Percentiles rank a stretch among this genome's conserved stretches.
Conservation (phyloP, 2,797 vertebrate genomes). For the Alfaro cultratus region DNA sequence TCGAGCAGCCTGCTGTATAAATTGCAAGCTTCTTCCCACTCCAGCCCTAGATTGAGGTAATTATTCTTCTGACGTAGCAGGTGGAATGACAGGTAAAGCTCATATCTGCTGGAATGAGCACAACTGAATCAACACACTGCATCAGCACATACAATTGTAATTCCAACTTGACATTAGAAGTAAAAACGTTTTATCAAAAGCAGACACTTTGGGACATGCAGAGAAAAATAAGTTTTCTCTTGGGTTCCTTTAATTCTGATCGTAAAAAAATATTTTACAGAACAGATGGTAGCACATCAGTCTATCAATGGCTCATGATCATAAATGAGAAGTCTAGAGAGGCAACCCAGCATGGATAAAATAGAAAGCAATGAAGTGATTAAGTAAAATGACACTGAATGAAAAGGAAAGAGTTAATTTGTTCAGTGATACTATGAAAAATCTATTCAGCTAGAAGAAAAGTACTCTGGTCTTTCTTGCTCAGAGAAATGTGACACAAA, state of each 20-base stretch:
- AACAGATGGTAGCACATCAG: slow-evolving; percentile 15
- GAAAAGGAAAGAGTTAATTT: background rate
- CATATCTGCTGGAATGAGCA: background rate
- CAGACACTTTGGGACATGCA: background rate
- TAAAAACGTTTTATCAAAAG: background rate
- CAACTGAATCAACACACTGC: slow-evolving; percentile 2
- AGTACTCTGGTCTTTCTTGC: background rate
- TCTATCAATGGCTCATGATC: slow-evolving; percentile 8
- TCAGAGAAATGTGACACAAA: background rate
- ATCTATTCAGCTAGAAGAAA: background rate
- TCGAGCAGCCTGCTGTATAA: slow-evolving; percentile 8
- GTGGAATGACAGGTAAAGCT: slow-evolving; percentile 16
- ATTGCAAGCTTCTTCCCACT: slow-evolving; percentile 20
- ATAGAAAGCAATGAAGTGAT: slow-evolving; percentile 3
- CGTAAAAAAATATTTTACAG: slow-evolving; percentile 16
- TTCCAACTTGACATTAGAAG: background rate
- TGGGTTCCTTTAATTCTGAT: slow-evolving; percentile 5
- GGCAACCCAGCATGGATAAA: slow-evolving; percentile 7
- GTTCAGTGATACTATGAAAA: slow-evolving; percentile 1
- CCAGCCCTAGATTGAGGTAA: slow-evolving; percentile 8
- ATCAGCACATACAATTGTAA: background rate
- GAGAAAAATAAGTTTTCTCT: background rate
- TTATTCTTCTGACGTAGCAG: slow-evolving; percentile 25
- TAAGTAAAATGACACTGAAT: slow-evolving; percentile 1
- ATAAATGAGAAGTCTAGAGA: slow-evolving; percentile 17